Percentiles rank a stretch among this genome's conserved stretches.
These are phyloP conservation scores for Sylvietta virens DNA, from an alignment of 2,113 vertebrate species.

Conservation along the genomic window DNA sequence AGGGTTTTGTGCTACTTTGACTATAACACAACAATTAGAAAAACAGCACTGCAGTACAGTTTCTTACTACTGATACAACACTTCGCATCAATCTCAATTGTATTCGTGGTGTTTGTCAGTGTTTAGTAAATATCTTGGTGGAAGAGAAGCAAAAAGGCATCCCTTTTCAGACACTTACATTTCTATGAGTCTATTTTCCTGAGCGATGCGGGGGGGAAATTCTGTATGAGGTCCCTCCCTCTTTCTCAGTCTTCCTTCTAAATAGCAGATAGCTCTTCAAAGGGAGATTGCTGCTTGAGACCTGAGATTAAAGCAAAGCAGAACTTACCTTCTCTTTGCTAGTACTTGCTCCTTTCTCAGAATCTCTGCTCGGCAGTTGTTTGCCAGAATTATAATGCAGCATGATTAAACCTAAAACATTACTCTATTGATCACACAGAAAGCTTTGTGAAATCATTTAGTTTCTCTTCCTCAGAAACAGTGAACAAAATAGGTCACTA, in stretches of 20 bases:
- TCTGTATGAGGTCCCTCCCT: slow-evolving; percentile 1
- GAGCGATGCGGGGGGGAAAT: not conserved
- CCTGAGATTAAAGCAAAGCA: slow-evolving; percentile 42
- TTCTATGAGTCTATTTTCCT: slow-evolving; percentile 27
- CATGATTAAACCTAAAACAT: slow-evolving; percentile 67
- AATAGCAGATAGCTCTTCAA: slow-evolving; percentile 22
- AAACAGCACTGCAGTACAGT: slow-evolving; percentile 9
- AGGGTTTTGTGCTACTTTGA: slow-evolving; percentile 55
- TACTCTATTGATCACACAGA: slow-evolving; percentile 68
- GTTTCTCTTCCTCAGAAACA: slow-evolving; percentile 66
- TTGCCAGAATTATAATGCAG: slow-evolving; percentile 68
- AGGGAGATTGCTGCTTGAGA: not conserved
- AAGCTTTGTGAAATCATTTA: slow-evolving; percentile 67
- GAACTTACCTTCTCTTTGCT: slow-evolving; percentile 48
- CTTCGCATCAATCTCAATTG: slow-evolving; percentile 29
- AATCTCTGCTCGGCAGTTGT: slow-evolving; percentile 27
- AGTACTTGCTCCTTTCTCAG: slow-evolving; percentile 53
- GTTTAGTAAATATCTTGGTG: not conserved
- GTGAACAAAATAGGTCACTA: slow-evolving; percentile 68
- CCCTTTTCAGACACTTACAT: not conserved
- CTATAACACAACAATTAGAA: slow-evolving; percentile 55
- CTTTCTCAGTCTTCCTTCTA: not conserved
- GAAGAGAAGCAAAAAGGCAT: not conserved
- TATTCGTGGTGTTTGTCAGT: slow-evolving; percentile 21
- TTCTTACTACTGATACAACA: slow-evolving; percentile 12